Percentiles rank a stretch among this genome's conserved stretches.
phyloP scores from a whole-genome alignment of 2,113 vertebrate genomes.

The Microcebus ravelobensis region DNA sequence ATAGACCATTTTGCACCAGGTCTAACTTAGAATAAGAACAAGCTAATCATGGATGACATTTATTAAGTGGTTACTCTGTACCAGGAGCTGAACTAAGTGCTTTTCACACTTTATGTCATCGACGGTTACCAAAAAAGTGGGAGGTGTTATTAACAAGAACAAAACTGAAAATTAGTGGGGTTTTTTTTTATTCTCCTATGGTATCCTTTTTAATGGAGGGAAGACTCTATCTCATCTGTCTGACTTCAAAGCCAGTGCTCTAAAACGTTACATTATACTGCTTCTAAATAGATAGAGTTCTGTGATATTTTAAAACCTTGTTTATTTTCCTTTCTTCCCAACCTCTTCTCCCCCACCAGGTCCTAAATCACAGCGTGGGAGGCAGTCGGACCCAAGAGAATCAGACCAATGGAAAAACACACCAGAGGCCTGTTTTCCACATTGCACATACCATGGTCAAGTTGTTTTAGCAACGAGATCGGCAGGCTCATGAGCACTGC shows the following conservation, averaged over 20 bases:
- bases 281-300: background rate
- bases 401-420: background rate
- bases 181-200: background rate
- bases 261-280: background rate
- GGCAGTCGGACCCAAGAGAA: background rate
- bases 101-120: background rate
- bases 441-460: background rate
- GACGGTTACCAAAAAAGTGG: background rate
- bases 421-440: background rate
- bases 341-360: accelerated
- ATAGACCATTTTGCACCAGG: background rate
- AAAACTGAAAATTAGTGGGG: background rate
- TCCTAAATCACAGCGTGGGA: background rate
- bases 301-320: background rate
- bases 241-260: background rate
- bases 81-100: too few species aligned
- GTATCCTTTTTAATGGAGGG: background rate
- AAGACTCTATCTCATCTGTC: background rate
- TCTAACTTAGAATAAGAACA: background rate
- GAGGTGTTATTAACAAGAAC: background rate
- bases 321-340: background rate
- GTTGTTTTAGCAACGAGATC: background rate
- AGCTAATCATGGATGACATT: background rate
- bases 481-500: too few species aligned
- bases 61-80: background rate